Base-by-base conservation (phyloP, 2,797 vertebrate species). In the Chanos chanos region DNA sequence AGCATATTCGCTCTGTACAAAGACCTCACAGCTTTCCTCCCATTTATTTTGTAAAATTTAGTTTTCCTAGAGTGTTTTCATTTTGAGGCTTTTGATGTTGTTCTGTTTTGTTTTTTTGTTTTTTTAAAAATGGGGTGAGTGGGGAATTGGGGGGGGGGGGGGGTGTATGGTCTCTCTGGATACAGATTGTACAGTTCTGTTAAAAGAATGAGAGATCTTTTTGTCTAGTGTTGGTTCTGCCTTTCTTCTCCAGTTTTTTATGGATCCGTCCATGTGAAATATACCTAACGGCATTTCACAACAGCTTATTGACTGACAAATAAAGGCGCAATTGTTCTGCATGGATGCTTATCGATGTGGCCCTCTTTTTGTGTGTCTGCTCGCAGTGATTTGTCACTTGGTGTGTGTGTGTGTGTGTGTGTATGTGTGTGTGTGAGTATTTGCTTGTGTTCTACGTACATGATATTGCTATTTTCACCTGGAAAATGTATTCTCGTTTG, bases 61-160 rank as follows among this genome's bases (percentile, higher is more conserved):
- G 86, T 90, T 92, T 94, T 94, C 90, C 89, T 91, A 85, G 89
- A 91, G 86, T 89, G 88, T 89, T 90, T 83, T 89, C 81, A 88
- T 93, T 86, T 90, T 93, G 94, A 93, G 96, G 94, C 95, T 94
- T 92, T 89, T 84, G 83, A 86, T 74, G 83, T 91, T 92, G 92
- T 93, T 95, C 94, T 93, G 92, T 83, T n/a, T n/a, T n/a, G n/a
- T n/a, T n/a, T n/a, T n/a, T n/a, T n/a, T n/a, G n/a, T n/a, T n/a
- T n/a, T n/a, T n/a, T n/a, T n/a, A n/a, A n/a, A n/a, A n/a, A n/a
- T n/a, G n/a, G n/a, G n/a, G n/a, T 13, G 4, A 15, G 34, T 34
- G 13, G 2, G 5, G 15, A 34, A 15, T 77, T 89, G 34, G 34
- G 5, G 10, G n/a, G 24, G 61, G 53, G 74, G 89, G 90, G 90